phyloP scores from a whole-genome alignment of 2,797 vertebrate genomes.

The Ctenopoma kingsleyae region DNA sequence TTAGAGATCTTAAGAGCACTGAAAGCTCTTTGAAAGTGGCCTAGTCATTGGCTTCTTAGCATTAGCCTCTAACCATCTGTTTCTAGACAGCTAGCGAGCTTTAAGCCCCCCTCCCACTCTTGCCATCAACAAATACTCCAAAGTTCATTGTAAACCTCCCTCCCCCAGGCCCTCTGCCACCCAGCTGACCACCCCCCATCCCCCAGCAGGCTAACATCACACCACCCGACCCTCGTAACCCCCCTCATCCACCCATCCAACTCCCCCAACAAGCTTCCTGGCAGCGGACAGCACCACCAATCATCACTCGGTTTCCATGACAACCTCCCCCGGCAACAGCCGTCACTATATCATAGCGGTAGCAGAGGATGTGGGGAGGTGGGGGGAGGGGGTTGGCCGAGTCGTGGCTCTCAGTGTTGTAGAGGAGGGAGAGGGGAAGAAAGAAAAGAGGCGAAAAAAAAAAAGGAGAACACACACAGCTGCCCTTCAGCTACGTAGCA shows the following conservation, averaged over 20 bases:
- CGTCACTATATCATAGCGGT: slow-evolving; percentile 91
- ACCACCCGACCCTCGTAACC: slow-evolving; percentile 82
- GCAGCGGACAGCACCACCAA: slow-evolving; percentile 90
- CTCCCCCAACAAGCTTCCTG: slow-evolving; percentile 88
- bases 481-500: slow-evolving; percentile 90
- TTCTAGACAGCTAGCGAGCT: slow-evolving; percentile 50
- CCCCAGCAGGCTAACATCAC: slow-evolving; percentile 75
- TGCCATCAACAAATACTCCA: slow-evolving; percentile 66
- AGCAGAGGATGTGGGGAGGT: slow-evolving; percentile 77
- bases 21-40: slow-evolving; percentile 54
- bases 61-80: slow-evolving; percentile 72
- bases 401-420: slow-evolving; percentile 89
- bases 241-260: slow-evolving; percentile 69
- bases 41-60: slow-evolving; percentile 60
- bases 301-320: slow-evolving; percentile 93
- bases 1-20: slow-evolving; percentile 46
- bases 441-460: slow-evolving; percentile 50
- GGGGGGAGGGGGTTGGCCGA: slow-evolving; percentile 89
- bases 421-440: slow-evolving; percentile 49
- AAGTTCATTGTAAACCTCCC: slow-evolving; percentile 82
- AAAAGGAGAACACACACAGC: slow-evolving; percentile 80
- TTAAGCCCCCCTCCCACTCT: slow-evolving; percentile 26
- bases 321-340: slow-evolving; percentile 93
- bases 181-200: slow-evolving; percentile 81
- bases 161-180: slow-evolving; percentile 80